Base-by-base conservation (phyloP, 2,888 invertebrate genomes). In the Drosophila heteroneura region DNA sequence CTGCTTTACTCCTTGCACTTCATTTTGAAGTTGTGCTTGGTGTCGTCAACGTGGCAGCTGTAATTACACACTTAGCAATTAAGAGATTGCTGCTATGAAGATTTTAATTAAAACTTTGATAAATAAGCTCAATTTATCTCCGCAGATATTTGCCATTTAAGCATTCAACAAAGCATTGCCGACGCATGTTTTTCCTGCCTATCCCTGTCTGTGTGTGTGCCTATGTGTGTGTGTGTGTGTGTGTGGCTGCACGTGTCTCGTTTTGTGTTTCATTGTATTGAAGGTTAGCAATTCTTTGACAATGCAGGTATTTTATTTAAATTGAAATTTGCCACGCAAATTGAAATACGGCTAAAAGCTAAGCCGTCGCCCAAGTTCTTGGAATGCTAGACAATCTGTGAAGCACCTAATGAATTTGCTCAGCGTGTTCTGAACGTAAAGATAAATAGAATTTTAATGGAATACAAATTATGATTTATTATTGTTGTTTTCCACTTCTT, bases 101-200 rank as follows among this genome's bases (percentile, higher is more conserved):
- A 79, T 86, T 89, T 86, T 89, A 86, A 86, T 86, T 86, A 86
- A 86, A 86, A 89, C 86, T 86, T 88, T 86, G 81, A 86, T 81
- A 86, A 86, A 86, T 86, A 89, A 86, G 89, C 89, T 86, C 84
- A 86, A 86, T 89, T 86, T 84, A 89, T 76, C 70, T 74, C 76
- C 62, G 72, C 70, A 82, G 81, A 69, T 78, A 70, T 74, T 79
- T 78, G 70, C 66, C 77, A 82, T 83, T 84, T 78, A 57, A 70
- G 56, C 74, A 35, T 35, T 79, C 37, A 69, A 69, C 70, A 70
- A 69, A 65, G 58, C 49, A 44, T 5, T 12, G 22, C 22, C 22
- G 30, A 65, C 59, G 49, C 56, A 60, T 39, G 37, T 51, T 39
- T 41, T 47, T 39, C 41, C 19, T n/a, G 26, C 1, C 53, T 28